phyloP scores from a whole-genome alignment of 2,888 invertebrate genomes.

The Baronia brevicornis region DNA sequence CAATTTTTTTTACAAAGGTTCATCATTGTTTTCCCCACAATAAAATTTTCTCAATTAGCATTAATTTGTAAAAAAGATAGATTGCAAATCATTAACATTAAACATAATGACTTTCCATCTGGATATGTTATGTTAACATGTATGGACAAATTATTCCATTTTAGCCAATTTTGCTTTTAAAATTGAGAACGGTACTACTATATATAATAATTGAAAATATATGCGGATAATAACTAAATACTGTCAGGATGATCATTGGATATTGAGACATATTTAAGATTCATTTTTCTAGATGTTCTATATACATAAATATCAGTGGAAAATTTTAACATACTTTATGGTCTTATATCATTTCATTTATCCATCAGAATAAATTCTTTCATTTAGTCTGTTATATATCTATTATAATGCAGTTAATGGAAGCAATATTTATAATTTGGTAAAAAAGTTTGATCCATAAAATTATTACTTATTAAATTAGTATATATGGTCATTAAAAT shows the following conservation, averaged over 20 bases:
- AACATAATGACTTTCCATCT: constrained; percentile 35
- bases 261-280: constrained; percentile 12
- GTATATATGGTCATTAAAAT: constrained; percentile 10
- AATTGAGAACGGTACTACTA: constrained; percentile 46
- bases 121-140: constrained; percentile 32
- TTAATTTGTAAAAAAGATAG: constrained; percentile 39
- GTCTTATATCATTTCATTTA: too few species aligned
- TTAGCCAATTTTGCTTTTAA: constrained; percentile 46
- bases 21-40: too few species aligned
- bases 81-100: constrained; percentile 50
- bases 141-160: constrained; percentile 40
- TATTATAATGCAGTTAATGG: too few species aligned
- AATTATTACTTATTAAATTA: too few species aligned
- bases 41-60: constrained; percentile 45
- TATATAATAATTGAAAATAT: constrained; percentile 44
- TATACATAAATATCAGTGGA: constrained; percentile 11
- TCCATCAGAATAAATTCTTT: too few species aligned
- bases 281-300: constrained; percentile 10
- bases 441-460: too few species aligned
- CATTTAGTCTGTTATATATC: constrained; percentile 7
- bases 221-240: constrained; percentile 31
- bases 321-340: too few species aligned
- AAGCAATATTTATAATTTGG: too few species aligned
- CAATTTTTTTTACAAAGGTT: constrained; percentile 32
- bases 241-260: constrained; percentile 37